phyloP scores from a whole-genome alignment of 2,113 vertebrate genomes.

The Apus apus region DNA sequence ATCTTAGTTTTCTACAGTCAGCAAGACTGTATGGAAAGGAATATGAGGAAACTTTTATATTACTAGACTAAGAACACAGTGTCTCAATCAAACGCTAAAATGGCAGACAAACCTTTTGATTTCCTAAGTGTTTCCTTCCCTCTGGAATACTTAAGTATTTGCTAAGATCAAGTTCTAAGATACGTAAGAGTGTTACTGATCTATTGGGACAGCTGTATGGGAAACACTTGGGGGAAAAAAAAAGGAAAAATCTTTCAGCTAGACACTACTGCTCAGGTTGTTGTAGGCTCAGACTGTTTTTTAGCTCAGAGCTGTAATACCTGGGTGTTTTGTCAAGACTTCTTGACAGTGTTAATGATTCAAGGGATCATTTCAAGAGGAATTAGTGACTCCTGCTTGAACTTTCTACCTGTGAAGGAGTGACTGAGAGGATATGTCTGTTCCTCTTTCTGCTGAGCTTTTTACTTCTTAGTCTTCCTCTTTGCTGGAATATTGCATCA shows the following conservation, averaged over 20 bases:
- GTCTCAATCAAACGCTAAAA: not conserved
- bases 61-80: not conserved
- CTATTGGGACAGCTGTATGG: not conserved
- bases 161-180: not conserved
- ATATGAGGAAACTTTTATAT: not conserved
- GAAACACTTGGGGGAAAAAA: not conserved
- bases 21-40: not conserved
- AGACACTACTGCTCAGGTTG: not conserved
- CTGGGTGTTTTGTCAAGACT: not conserved
- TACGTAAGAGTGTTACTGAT: not conserved
- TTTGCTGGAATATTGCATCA: not conserved
- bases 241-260: not conserved
- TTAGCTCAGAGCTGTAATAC: not conserved
- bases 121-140: not conserved
- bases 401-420: not conserved
- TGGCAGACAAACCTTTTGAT: not conserved
- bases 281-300: not conserved
- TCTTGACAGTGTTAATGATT: not conserved
- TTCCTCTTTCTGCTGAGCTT: not conserved
- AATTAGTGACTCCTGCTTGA: not conserved
- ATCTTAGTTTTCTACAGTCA: not conserved
- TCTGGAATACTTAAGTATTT: not conserved
- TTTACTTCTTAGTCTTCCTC: not conserved
- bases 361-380: not conserved
- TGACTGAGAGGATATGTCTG: not conserved